Percentiles rank a stretch among this genome's conserved stretches.
phyloP scores from a whole-genome alignment of 2,113 vertebrate genomes.

The Phodopus roborovskii region DNA sequence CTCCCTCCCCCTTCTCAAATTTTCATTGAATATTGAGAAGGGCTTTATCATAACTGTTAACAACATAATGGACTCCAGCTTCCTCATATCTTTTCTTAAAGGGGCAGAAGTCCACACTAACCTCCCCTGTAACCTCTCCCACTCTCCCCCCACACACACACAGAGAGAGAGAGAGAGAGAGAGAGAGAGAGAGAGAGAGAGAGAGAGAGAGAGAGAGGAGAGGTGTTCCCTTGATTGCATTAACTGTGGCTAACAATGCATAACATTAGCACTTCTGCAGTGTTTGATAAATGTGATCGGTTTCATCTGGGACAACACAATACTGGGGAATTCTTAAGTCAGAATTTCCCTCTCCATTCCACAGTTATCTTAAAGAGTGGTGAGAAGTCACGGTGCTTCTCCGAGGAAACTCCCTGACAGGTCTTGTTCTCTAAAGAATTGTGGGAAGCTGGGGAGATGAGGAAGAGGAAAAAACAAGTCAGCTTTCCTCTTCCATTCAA shows the following conservation, averaged over 20 bases:
- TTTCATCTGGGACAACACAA: slow-evolving; percentile 71
- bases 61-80: neutral
- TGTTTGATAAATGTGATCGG: slow-evolving; percentile 81
- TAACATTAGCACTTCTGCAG: slow-evolving; percentile 78
- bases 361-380: slow-evolving; percentile 67
- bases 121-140: neutral
- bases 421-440: slow-evolving; percentile 42
- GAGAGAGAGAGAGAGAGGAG: no score
- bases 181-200: no score
- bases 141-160: slow-evolving; percentile 29
- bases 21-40: slow-evolving; percentile 27
- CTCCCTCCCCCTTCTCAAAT: neutral
- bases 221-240: slow-evolving; percentile 81
- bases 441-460: neutral
- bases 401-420: slow-evolving; percentile 76
- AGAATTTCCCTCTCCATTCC: slow-evolving; percentile 80
- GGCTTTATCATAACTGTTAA: neutral
- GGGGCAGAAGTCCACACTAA: neutral
- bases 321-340: slow-evolving; percentile 76
- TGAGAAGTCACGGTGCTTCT: slow-evolving; percentile 79
- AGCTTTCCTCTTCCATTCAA: neutral
- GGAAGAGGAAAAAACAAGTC: neutral
- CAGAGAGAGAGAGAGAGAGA: no score
- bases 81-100: neutral
- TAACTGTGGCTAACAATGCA: slow-evolving; percentile 80